Evolutionary conservation across 2,113 vertebrate genomes (phyloP).

Genomic region (Chionomys nivalis): DNA sequence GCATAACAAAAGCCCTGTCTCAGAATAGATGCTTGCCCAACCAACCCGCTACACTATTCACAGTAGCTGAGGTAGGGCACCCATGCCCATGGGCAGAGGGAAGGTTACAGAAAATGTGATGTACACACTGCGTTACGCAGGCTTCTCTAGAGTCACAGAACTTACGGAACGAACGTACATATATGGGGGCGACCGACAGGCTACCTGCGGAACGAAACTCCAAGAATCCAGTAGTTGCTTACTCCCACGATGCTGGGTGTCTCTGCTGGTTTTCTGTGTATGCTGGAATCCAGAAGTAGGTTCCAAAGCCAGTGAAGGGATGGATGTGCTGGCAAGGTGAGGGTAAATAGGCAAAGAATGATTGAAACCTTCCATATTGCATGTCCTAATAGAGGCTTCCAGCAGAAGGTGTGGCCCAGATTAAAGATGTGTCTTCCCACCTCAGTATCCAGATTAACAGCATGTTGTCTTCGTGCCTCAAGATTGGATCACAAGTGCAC

Average conservation of each 20-base stretch:
- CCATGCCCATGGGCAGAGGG: neutral
- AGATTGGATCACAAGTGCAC: neutral
- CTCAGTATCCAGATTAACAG: neutral
- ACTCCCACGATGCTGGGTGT: neutral
- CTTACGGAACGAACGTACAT: neutral
- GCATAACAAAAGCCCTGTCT: neutral
- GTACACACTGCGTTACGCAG: neutral
- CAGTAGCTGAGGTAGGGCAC: neutral
- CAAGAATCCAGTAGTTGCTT: neutral
- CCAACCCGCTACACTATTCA: neutral
- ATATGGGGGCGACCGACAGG: neutral
- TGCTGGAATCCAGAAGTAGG: neutral
- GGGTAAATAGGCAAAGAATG: neutral
- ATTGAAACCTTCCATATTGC: no score
- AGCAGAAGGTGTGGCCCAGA: neutral
- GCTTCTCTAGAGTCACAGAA: neutral
- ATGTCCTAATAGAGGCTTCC: neutral
- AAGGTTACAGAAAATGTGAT: neutral
- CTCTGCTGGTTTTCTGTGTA: neutral
- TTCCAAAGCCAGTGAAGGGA: no score
- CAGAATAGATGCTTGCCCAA: neutral
- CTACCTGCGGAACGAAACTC: neutral
- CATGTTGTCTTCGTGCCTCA: neutral
- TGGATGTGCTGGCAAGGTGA: neutral
- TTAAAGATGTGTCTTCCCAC: neutral